These are phyloP conservation scores for Cylindroiulus punctatus DNA, from an alignment of 2,888 invertebrate species.

Conservation along the genomic window DNA sequence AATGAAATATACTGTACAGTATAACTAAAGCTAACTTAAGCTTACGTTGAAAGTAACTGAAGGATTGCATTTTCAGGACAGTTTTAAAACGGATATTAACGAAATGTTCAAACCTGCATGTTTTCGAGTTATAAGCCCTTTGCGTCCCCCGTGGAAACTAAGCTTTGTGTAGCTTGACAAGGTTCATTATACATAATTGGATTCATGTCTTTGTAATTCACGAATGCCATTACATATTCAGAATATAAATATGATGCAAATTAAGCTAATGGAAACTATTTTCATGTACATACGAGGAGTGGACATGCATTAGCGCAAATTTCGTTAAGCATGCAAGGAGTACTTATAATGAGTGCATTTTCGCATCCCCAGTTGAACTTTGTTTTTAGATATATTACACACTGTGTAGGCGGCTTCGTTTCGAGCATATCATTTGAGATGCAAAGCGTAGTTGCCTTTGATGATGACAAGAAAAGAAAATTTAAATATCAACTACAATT, in stretches of 20 bases:
- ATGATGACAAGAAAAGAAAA: neutral
- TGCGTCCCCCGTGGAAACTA: constrained; percentile 4
- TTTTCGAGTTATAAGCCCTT: neutral
- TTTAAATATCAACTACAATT: neutral
- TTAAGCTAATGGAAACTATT: constrained; percentile 40
- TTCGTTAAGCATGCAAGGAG: neutral
- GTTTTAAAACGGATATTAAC: neutral
- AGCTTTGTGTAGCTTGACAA: neutral
- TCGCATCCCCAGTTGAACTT: neutral
- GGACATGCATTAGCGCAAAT: constrained; percentile 26
- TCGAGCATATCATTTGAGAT: neutral
- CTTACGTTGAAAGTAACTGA: neutral
- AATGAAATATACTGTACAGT: too few species aligned
- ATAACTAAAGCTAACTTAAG: neutral
- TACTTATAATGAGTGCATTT: constrained; percentile 24
- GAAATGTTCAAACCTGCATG: neutral
- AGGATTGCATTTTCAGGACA: neutral
- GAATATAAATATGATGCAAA: constrained; percentile 13
- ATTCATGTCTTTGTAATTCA: constrained; percentile 21
- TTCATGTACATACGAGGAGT: constrained; percentile 26
- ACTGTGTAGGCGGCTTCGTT: neutral
- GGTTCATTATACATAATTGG: constrained; percentile 27
- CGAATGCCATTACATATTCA: neutral
- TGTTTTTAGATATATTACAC: neutral
- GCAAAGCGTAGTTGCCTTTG: too few species aligned